These are phyloP conservation scores for Neosalanx taihuensis DNA, from an alignment of 2,797 vertebrate genomes.

Conservation along the genomic window DNA sequence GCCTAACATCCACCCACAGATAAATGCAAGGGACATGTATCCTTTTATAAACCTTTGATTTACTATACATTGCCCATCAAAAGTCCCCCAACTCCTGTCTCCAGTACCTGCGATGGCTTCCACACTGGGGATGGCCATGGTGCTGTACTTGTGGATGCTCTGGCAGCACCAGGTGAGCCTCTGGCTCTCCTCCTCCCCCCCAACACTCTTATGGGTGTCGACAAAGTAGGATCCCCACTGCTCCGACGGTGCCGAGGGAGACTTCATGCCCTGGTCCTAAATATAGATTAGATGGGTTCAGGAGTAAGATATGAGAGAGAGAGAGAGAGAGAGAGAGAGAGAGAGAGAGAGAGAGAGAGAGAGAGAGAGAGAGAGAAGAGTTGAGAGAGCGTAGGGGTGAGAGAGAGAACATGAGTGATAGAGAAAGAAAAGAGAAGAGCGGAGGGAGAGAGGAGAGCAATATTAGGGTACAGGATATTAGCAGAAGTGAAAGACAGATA, in stretches of 20 bases:
- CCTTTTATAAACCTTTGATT: not conserved
- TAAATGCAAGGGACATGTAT: not conserved
- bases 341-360: not conserved
- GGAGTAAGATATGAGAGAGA: not conserved
- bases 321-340: not conserved
- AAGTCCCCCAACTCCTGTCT: not conserved
- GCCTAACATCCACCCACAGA: not conserved
- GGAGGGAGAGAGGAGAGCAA: too few relatives aligned
- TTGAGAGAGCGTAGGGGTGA: not conserved
- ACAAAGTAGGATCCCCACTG: constrained; percentile 95
- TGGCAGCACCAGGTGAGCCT: constrained; percentile 85
- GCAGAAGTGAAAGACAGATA: too few relatives aligned
- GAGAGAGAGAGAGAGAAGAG: not conserved
- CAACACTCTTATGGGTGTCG: constrained; percentile 70
- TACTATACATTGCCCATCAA: not conserved
- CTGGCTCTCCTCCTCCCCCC: constrained; percentile 71
- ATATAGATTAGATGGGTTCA: constrained; percentile 38
- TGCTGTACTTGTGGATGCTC: constrained; percentile 89
- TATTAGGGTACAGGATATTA: too few relatives aligned
- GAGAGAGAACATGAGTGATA: too few relatives aligned
- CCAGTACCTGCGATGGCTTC: constrained; percentile 88
- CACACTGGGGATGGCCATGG: constrained; percentile 88
- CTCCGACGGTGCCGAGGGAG: constrained; percentile 77
- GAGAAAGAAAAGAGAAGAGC: too few relatives aligned
- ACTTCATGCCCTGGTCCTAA: constrained; percentile 78